A percentile compares a stretch with the other conserved stretches of the same genome.
Evolutionary conservation across 2,113 vertebrate species (phyloP).

Genomic region (Apteryx mantelli): DNA sequence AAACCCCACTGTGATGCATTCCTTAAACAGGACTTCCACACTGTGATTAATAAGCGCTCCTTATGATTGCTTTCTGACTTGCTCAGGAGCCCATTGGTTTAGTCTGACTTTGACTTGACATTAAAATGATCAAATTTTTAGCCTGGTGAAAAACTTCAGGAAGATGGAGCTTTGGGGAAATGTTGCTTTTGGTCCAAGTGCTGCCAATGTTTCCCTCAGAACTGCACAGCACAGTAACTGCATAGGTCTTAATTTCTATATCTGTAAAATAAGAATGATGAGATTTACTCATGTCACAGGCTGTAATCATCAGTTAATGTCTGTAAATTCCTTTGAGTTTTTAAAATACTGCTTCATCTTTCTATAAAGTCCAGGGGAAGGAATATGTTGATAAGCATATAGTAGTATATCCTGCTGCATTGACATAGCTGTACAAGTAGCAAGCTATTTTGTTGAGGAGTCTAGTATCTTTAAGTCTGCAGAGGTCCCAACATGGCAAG

Average conservation of each 20-base stretch:
- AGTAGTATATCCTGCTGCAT: neutral
- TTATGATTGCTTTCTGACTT: neutral
- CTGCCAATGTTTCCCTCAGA: neutral
- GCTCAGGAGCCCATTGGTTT: neutral
- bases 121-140: neutral
- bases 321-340: neutral
- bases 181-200: neutral
- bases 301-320: neutral
- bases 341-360: neutral
- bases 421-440: too few species aligned
- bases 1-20: neutral
- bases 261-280: neutral
- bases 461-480: neutral
- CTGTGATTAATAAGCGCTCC: neutral
- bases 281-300: neutral
- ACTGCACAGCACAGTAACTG: neutral
- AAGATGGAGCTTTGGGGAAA: neutral
- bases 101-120: neutral
- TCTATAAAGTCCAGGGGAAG: neutral
- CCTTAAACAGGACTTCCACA: neutral
- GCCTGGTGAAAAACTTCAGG: neutral
- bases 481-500: accelerated
- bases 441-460: neutral
- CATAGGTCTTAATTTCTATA: neutral
- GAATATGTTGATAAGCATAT: accelerated